Evolutionary conservation across 2,888 invertebrate species (phyloP).

Genomic region (Eupeodes luniger): DNA sequence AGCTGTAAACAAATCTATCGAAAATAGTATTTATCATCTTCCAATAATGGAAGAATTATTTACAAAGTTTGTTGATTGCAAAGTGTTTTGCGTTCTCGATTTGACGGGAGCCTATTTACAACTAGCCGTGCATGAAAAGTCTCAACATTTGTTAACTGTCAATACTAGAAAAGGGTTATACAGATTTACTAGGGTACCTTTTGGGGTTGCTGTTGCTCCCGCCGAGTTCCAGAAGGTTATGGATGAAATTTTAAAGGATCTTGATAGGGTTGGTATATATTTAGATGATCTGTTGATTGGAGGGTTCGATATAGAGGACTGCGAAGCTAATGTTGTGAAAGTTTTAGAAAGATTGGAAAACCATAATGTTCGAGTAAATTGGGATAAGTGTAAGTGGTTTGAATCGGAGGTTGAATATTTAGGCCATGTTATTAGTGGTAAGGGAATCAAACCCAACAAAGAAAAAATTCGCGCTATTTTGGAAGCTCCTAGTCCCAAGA

Average conservation of each 20-base stretch:
- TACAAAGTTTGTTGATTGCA: slow-evolving; percentile 19
- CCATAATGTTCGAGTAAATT: slow-evolving; percentile 15
- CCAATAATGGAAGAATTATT: slow-evolving; percentile 56
- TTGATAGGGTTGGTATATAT: no score
- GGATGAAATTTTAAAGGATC: no score
- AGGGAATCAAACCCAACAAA: slow-evolving; percentile 51
- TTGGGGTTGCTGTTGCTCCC: slow-evolving; percentile 58
- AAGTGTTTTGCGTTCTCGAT: slow-evolving; percentile 37
- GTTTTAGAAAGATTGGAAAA: slow-evolving; percentile 14
- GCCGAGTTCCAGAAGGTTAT: slow-evolving; percentile 55
- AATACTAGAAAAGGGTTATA: slow-evolving; percentile 22
- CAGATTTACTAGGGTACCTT: slow-evolving; percentile 42
- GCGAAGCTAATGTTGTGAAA: slow-evolving; percentile 4
- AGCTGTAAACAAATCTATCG: slow-evolving; percentile 51
- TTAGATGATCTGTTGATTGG: no score
- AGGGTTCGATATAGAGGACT: slow-evolving; percentile 24
- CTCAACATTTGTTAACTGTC: slow-evolving; percentile 11
- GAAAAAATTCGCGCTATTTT: slow-evolving; percentile 63
- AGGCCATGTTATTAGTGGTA: slow-evolving; percentile 44
- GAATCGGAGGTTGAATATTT: slow-evolving; percentile 25
- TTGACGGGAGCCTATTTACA: slow-evolving; percentile 42
- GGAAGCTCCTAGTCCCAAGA: slow-evolving; percentile 56
- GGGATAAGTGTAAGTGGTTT: slow-evolving; percentile 27
- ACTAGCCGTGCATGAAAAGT: slow-evolving; percentile 5
- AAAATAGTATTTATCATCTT: slow-evolving; percentile 55